phyloP scores from a whole-genome alignment of 2,797 vertebrate species.

The Mus caroli region DNA sequence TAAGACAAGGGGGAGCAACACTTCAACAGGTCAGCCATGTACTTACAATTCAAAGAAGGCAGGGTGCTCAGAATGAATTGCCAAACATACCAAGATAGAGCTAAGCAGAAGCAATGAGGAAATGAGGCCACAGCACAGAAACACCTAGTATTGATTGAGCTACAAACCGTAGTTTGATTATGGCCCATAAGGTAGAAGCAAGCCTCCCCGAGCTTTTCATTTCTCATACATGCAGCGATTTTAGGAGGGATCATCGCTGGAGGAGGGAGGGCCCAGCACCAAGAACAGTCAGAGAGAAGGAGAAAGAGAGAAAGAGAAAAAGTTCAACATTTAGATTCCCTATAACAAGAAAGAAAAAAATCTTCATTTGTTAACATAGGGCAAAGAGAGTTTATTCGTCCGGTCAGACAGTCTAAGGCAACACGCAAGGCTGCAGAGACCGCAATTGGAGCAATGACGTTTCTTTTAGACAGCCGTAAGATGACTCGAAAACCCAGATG shows the following conservation, averaged over 20 bases:
- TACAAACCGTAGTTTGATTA: constrained; percentile 99
- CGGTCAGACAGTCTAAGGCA: constrained; percentile 97
- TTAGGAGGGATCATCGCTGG: constrained; percentile 99
- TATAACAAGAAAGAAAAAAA: constrained; percentile 91
- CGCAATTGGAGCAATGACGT: constrained; percentile 91
- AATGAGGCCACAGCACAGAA: constrained; percentile 96
- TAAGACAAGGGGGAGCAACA: constrained; percentile 76
- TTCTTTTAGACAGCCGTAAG: constrained; percentile 88
- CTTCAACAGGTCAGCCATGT: constrained; percentile 83
- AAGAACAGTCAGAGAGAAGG: constrained; percentile 91
- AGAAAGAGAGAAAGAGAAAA: constrained; percentile 93
- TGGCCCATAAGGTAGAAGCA: constrained; percentile 99
- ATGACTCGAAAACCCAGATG: constrained; percentile 91
- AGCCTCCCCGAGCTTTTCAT: constrained; percentile 99
- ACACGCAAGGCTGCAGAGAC: constrained; percentile 95
- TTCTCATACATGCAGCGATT: constrained; percentile 99
- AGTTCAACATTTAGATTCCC: constrained; percentile 97
- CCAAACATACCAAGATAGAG: constrained; percentile 92
- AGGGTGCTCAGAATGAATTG: constrained; percentile 92
- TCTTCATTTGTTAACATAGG: constrained; percentile 92
- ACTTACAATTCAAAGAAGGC: constrained; percentile 91
- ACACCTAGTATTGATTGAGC: constrained; percentile 95
- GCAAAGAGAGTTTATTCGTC: constrained; percentile 93
- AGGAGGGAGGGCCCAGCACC: constrained; percentile 96
- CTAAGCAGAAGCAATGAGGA: constrained; percentile 93